A percentile compares a stretch with the other conserved stretches of the same genome.
Evolutionary conservation across 2,797 vertebrate species (phyloP).

Genomic region (Sparus aurata): DNA sequence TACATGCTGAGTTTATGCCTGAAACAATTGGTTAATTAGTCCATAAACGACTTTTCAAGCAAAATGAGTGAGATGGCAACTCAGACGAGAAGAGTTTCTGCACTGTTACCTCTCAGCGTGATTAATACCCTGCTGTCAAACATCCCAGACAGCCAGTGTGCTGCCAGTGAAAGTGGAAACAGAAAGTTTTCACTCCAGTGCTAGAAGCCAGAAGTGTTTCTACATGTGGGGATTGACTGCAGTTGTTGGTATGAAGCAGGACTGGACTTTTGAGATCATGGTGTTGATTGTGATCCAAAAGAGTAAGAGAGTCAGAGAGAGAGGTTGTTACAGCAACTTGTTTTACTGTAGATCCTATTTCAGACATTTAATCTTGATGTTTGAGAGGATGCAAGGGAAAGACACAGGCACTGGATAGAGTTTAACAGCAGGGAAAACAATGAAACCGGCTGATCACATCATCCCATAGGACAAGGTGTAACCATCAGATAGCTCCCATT

Average conservation of each 20-base stretch:
- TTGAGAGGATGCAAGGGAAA: no score
- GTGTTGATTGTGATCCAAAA: background rate
- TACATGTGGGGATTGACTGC: constrained; percentile 37
- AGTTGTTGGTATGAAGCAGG: constrained; percentile 4
- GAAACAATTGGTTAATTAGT: no score
- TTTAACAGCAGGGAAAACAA: background rate
- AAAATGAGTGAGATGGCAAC: background rate
- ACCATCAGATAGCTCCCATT: background rate
- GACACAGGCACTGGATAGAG: background rate
- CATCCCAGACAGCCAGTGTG: constrained; percentile 14
- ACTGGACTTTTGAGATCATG: constrained; percentile 5
- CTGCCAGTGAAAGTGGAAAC: constrained; percentile 54
- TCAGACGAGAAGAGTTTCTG: background rate
- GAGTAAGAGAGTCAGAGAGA: background rate
- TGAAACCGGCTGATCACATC: background rate
- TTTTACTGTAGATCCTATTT: background rate
- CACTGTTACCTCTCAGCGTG: constrained; percentile 33
- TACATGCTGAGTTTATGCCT: background rate
- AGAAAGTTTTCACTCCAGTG: constrained; percentile 63
- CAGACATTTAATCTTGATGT: background rate
- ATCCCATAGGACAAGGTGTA: background rate
- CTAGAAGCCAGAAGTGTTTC: constrained; percentile 38
- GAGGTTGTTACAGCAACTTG: background rate
- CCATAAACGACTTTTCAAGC: background rate
- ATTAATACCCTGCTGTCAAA: constrained; percentile 48